Percentiles rank a stretch among this genome's conserved stretches.
Conservation (phyloP, 1,140 invertebrate genomes). For the Doryteuthis pealeii region DNA sequence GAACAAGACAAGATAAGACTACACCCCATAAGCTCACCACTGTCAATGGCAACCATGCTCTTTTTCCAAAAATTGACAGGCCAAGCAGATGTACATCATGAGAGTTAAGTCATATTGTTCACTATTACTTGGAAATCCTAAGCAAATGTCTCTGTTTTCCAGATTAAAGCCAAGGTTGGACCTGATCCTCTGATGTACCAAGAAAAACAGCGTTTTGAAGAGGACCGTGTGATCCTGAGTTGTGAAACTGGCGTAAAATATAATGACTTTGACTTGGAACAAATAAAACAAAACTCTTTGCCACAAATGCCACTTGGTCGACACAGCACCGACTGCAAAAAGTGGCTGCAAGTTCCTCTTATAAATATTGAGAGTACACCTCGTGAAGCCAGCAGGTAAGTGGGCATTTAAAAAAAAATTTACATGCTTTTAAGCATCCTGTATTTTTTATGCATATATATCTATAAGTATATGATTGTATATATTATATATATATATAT, state of each 20-base stretch:
- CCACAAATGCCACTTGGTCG: constrained; percentile 52
- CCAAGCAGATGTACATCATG: too few species aligned
- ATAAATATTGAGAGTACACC: constrained; percentile 52
- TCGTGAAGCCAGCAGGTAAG: constrained; percentile 50
- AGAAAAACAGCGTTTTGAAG: constrained; percentile 38
- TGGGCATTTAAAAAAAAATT: too few species aligned
- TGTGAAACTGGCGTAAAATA: constrained; percentile 51
- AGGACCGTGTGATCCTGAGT: constrained; percentile 51
- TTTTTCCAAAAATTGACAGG: too few species aligned
- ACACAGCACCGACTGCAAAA: constrained; percentile 47
- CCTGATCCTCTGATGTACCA: constrained; percentile 50
- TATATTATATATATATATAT: too few species aligned
- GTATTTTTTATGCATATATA: too few species aligned
- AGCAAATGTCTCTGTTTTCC: constrained; percentile 16
- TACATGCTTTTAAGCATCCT: too few species aligned
- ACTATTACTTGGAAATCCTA: too few species aligned
- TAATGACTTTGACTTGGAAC: constrained; percentile 49
- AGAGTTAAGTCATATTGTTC: too few species aligned
- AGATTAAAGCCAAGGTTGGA: constrained; percentile 43
- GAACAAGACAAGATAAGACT: too few species aligned
- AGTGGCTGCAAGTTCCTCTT: constrained; percentile 53
- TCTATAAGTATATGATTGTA: too few species aligned
- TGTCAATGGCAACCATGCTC: too few species aligned
- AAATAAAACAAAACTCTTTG: constrained; percentile 52
- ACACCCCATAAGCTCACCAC: too few species aligned